Evolutionary conservation across 2,888 invertebrate species (phyloP).

Genomic region (Isoperla grammatica): DNA sequence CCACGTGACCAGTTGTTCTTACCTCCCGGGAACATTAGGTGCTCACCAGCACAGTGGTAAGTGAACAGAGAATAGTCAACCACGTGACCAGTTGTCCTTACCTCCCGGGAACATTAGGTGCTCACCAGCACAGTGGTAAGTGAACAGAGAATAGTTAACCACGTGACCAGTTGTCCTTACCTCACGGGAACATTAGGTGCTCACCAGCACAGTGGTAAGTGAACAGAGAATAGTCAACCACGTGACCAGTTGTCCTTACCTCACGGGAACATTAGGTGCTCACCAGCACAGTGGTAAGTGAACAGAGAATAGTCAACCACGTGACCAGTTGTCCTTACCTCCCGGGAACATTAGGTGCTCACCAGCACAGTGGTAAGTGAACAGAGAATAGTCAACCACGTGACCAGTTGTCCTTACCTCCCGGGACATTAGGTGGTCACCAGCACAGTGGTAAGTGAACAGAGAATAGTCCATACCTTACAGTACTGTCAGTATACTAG

Average conservation of each 20-base stretch:
- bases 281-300: conserved; percentile 47
- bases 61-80: too few species aligned
- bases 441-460: conserved; percentile 49
- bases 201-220: conserved; percentile 46
- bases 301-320: too few species aligned
- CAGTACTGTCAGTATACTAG: too few species aligned
- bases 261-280: conserved; percentile 79
- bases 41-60: conserved; percentile 44
- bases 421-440: conserved; percentile 72
- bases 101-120: conserved; percentile 82
- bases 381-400: too few species aligned
- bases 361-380: conserved; percentile 48
- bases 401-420: conserved; percentile 94
- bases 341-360: conserved; percentile 74
- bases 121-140: conserved; percentile 45
- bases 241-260: conserved; percentile 94
- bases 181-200: conserved; percentile 81
- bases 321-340: conserved; percentile 96
- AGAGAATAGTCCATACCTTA: too few species aligned
- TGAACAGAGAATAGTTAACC: too few species aligned
- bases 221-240: too few species aligned
- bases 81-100: conserved; percentile 97
- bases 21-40: conserved; percentile 86
- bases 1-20: conserved; percentile 95
- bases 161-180: conserved; percentile 95